Base-by-base conservation (phyloP, 2,888 invertebrate species). In the Philhelius pedissequus region DNA sequence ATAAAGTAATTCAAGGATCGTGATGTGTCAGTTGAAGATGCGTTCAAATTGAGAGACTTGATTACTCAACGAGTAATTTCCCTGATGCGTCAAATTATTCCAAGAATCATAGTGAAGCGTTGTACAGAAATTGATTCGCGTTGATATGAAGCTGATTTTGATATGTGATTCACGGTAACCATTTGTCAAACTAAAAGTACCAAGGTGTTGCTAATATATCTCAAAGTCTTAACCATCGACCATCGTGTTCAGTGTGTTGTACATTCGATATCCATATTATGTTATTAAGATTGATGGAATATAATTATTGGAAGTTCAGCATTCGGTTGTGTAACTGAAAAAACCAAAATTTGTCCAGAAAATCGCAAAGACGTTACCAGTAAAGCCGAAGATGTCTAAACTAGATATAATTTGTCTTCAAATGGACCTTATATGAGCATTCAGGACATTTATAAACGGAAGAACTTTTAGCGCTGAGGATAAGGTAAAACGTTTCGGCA, bases 201-300 rank as follows among this genome's bases (percentile, higher is more conserved):
- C 54, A 66, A 73, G 48, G 20, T 48, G 38, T 40, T 32, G 32
- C 71, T 27, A 62, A 62, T n/a, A n/a, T 35, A 64, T 62, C 13
- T 64, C 20, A 78, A 64, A 35, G 70, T 18, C 48, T 45, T 69
- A 56, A 75, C 35, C 74, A 48, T 27, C 30, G 18, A 15, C 18
- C 60, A 43, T 38, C 60, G 25, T 32, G 18, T 6, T 43, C 15
- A 9, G 4, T 25, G n/a, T n/a, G n/a, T n/a, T 15, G 25, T 43
- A 15, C 9, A 11, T 58, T 40, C 25, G 25, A 9, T 4, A 8
- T 15, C 8, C 30, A 30, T 27, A 38, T 35, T 18, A 15, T 25
- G 52, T 52, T 20, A 22, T 11, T 11, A 11, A 11, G 9, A 52
- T 27, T 15, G 18, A 6, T 60, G 40, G 11, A 6, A 27, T 11